These are phyloP conservation scores for Coreoperca whiteheadi DNA, from an alignment of 2,113 vertebrate species.

Conservation along the genomic window DNA sequence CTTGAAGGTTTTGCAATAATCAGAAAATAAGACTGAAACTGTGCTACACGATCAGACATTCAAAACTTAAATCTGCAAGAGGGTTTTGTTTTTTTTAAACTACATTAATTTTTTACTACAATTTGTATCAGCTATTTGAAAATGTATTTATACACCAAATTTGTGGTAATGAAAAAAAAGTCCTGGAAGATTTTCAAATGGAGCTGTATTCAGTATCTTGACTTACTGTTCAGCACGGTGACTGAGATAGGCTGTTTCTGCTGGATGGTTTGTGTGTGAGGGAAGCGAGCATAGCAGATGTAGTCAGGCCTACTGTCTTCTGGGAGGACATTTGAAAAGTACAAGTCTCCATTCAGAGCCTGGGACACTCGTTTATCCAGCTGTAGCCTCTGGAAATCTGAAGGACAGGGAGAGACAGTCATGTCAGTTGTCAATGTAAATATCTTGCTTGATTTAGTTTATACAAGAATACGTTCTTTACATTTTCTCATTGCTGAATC, in stretches of 20 bases:
- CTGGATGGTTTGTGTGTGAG: slow-evolving; percentile 97
- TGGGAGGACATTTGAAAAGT: slow-evolving; percentile 94
- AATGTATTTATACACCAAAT: not conserved
- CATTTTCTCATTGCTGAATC: too few relatives aligned
- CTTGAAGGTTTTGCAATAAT: not conserved
- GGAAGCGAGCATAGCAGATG: slow-evolving; percentile 98
- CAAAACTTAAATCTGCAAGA: not conserved
- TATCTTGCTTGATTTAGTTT: not conserved
- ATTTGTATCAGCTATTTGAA: not conserved
- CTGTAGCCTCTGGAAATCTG: slow-evolving; percentile 93
- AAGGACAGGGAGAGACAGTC: not conserved
- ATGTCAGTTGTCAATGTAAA: not conserved
- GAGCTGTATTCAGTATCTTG: not conserved
- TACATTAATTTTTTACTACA: too few relatives aligned
- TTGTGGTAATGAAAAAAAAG: not conserved
- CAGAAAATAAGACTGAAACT: not conserved
- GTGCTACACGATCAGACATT: not conserved
- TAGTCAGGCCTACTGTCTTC: slow-evolving; percentile 94
- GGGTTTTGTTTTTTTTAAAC: too few relatives aligned
- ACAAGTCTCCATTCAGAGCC: slow-evolving; percentile 95
- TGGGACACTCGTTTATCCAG: slow-evolving; percentile 94
- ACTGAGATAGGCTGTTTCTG: slow-evolving; percentile 98
- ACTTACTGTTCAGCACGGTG: slow-evolving; percentile 93
- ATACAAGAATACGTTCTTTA: not conserved
- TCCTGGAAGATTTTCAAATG: not conserved